These are phyloP conservation scores for Enteromius mattozi DNA, from an alignment of 2,797 vertebrate genomes.

Conservation along the genomic window DNA sequence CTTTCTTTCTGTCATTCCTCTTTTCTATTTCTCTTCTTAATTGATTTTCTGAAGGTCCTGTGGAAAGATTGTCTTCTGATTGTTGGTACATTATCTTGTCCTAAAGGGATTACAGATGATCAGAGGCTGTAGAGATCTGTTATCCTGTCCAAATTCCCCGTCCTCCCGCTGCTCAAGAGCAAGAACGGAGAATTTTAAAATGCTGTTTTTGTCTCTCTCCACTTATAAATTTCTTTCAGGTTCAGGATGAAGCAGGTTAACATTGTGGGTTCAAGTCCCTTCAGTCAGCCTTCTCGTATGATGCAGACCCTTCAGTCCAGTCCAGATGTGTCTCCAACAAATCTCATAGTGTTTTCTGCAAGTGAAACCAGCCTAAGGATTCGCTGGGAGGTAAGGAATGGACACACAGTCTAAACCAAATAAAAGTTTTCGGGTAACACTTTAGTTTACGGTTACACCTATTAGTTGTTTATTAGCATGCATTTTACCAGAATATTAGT, in stretches of 20 bases:
- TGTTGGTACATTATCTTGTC: conserved; percentile 37
- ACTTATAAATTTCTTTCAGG: conserved; percentile 56
- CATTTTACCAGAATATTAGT: too few relatives aligned
- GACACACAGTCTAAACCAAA: background rate
- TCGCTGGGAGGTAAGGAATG: conserved; percentile 59
- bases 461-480: too few relatives aligned
- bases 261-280: conserved; percentile 77
- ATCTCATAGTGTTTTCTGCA: conserved; percentile 75
- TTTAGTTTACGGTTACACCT: too few relatives aligned
- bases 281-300: conserved; percentile 77
- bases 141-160: conserved; percentile 29
- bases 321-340: conserved; percentile 74
- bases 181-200: conserved; percentile 29
- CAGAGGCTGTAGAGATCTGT: conserved; percentile 39
- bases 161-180: conserved; percentile 11
- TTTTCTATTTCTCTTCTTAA: conserved; percentile 25
- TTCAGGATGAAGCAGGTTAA: conserved; percentile 84
- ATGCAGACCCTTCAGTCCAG: conserved; percentile 83
- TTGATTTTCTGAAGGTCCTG: conserved; percentile 48
- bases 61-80: conserved; percentile 46
- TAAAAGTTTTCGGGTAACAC: background rate
- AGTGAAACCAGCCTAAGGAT: conserved; percentile 82
- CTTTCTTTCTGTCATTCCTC: background rate
- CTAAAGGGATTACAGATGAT: conserved; percentile 47
- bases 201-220: background rate